phyloP scores from a whole-genome alignment of 2,113 vertebrate genomes.

The Poeciliopsis turrubarensis region DNA sequence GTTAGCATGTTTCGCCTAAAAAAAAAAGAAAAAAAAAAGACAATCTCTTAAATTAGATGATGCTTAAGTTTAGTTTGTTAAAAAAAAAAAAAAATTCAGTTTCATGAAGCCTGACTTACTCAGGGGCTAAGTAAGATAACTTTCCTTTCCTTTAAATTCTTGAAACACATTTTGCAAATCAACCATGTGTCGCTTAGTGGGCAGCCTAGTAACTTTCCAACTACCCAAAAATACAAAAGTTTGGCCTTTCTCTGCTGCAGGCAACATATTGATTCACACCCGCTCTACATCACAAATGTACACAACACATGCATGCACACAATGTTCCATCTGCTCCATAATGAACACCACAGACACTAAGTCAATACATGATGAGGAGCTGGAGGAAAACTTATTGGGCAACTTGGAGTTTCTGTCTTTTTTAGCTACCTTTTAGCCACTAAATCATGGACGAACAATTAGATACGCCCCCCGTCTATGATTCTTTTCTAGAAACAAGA shows the following conservation, averaged over 20 bases:
- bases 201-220: neutral
- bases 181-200: neutral
- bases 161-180: neutral
- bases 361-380: conserved; percentile 3
- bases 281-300: neutral
- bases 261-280: neutral
- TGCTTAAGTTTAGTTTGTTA: too few species aligned
- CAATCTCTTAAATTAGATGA: too few species aligned
- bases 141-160: neutral
- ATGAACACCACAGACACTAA: neutral
- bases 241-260: neutral
- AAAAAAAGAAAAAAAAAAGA: too few species aligned
- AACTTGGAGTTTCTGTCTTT: neutral
- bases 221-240: neutral
- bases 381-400: neutral
- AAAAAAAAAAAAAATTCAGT: too few species aligned
- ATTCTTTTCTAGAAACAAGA: neutral
- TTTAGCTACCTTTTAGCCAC: neutral
- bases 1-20: too few species aligned
- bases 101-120: too few species aligned
- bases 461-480: too few species aligned
- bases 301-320: neutral
- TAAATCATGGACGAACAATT: neutral
- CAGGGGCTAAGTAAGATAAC: too few species aligned
- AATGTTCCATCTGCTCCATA: neutral